Evolutionary conservation across 2,888 invertebrate species (phyloP).

Genomic region (Clusia tigrina): DNA sequence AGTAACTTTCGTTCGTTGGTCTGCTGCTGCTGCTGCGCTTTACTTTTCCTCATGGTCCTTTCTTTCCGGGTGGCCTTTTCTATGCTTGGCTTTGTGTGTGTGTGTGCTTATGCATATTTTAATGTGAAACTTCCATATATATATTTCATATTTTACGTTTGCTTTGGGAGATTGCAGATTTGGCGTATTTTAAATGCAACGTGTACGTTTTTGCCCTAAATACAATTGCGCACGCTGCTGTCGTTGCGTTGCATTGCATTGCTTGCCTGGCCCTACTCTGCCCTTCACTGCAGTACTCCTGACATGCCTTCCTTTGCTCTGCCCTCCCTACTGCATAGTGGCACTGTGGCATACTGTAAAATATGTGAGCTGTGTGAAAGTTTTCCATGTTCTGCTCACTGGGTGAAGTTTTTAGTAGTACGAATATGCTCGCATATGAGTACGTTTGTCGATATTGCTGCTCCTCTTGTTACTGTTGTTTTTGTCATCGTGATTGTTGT

Average conservation of each 20-base stretch:
- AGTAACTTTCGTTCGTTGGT: too few species aligned
- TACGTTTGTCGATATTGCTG: not conserved
- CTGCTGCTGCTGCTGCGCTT: not conserved
- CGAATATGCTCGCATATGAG: not conserved
- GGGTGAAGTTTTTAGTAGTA: not conserved
- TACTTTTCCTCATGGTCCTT: too few species aligned
- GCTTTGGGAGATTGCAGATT: slow-evolving; percentile 44
- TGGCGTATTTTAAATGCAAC: not conserved
- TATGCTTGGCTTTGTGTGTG: slow-evolving; percentile 23
- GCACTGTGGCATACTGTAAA: too few species aligned
- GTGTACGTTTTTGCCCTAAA: not conserved
- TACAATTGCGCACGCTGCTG: not conserved
- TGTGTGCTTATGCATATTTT: slow-evolving; percentile 28
- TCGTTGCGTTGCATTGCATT: not conserved
- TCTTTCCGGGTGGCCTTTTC: too few species aligned
- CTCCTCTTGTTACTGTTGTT: not conserved
- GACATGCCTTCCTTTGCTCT: too few species aligned
- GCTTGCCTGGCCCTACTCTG: too few species aligned
- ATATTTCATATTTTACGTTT: slow-evolving; percentile 60
- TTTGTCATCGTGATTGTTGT: too few species aligned
- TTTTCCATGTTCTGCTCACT: not conserved
- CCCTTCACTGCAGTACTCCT: too few species aligned
- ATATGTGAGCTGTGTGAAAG: not conserved
- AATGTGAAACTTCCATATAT: slow-evolving; percentile 49
- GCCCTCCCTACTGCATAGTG: too few species aligned